Percentiles rank a stretch among this genome's conserved stretches.
Conservation (phyloP, 2,888 invertebrate species). For the Eudasyphora cyanicolor region DNA sequence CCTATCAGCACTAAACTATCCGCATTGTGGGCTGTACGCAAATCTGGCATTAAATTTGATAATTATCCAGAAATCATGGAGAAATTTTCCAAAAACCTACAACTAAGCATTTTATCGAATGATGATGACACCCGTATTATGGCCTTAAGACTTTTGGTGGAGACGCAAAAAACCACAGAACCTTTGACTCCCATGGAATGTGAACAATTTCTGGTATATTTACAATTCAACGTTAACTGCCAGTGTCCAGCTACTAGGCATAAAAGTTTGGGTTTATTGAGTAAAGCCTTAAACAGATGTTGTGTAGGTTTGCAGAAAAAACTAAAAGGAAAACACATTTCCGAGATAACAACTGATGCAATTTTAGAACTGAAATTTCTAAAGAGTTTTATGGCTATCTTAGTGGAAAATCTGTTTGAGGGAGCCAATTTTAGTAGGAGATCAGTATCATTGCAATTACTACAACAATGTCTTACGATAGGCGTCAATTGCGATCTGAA, state of each 20-base stretch:
- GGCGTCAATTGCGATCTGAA: constrained; percentile 67
- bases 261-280: constrained; percentile 82
- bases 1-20: constrained; percentile 76
- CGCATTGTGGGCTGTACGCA: constrained; percentile 79
- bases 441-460: constrained; percentile 82
- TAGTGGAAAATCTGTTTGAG: constrained; percentile 82
- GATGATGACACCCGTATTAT: constrained; percentile 84
- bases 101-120: constrained; percentile 81
- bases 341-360: constrained; percentile 36
- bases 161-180: constrained; percentile 88
- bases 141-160: constrained; percentile 86
- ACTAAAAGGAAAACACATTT: constrained; percentile 65
- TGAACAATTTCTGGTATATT: constrained; percentile 83
- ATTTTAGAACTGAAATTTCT: constrained; percentile 80
- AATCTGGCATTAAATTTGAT: constrained; percentile 77
- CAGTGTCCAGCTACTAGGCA: constrained; percentile 86
- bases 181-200: constrained; percentile 84
- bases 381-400: constrained; percentile 80
- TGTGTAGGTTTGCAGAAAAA: constrained; percentile 80
- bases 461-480: constrained; percentile 78
- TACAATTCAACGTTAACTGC: constrained; percentile 86
- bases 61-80: constrained; percentile 79
- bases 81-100: constrained; percentile 80
- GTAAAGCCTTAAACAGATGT: constrained; percentile 83
- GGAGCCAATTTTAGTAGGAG: constrained; percentile 85